Evolutionary conservation across 1,140 invertebrate genomes (phyloP).

Genomic region (Trichonephila inaurata): DNA sequence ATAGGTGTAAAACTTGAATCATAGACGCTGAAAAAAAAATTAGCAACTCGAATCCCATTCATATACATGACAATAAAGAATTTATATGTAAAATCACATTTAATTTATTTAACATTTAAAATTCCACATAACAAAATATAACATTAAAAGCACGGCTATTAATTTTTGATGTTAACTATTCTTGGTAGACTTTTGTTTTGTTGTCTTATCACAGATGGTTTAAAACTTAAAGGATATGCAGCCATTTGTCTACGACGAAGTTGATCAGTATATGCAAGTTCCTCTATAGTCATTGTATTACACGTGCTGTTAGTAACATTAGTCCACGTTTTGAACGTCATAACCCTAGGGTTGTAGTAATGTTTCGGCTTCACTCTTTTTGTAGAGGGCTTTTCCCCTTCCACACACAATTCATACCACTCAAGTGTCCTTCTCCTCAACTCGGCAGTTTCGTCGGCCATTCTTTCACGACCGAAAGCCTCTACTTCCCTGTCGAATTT

Average conservation of each 20-base stretch:
- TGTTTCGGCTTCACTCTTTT: conserved; percentile 22
- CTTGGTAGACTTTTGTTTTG: background rate
- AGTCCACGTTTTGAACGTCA: conserved; percentile 41
- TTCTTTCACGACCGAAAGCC: conserved; percentile 79
- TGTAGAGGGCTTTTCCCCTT: conserved; percentile 22
- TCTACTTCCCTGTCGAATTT: conserved; percentile 79
- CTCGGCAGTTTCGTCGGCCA: conserved; percentile 78
- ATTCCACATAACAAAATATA: background rate
- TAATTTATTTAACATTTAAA: background rate
- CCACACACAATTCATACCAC: conserved; percentile 77
- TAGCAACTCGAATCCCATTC: too few species aligned
- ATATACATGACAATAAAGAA: too few species aligned
- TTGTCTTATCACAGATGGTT: background rate
- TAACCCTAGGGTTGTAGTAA: conserved; percentile 60
- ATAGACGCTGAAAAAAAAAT: too few species aligned
- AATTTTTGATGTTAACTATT: background rate
- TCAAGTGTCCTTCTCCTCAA: conserved; percentile 53
- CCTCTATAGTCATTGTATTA: conserved; percentile 53
- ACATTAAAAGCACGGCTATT: background rate
- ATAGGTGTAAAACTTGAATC: too few species aligned
- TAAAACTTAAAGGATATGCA: conserved; percentile 28
- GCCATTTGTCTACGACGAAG: conserved; percentile 57
- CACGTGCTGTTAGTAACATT: conserved; percentile 54
- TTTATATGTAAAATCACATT: background rate
- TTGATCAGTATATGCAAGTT: conserved; percentile 55